Evolutionary conservation across 2,113 vertebrate genomes (phyloP), one percentile per base, ranked within the genome.

Genomic region (Bufo bufo): DNA sequence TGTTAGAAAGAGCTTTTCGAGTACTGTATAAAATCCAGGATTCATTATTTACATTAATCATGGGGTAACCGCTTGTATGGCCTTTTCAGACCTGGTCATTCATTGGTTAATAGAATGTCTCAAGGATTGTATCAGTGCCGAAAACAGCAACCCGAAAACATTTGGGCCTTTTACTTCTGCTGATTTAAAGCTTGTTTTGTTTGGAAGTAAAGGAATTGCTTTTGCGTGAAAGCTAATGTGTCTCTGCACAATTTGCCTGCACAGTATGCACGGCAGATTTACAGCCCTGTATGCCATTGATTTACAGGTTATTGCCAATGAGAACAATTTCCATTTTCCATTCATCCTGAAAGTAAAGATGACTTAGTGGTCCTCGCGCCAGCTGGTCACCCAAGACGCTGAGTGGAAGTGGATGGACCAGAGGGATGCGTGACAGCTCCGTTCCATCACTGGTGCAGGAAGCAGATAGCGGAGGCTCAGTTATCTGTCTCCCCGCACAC

Each of bases 291-390:
- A 72, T 43, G 66, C 49, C 56, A 78, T 71, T 77, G 82, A 84
- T 89, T 78, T 78, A 69, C 8, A 45, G 82, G 72, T 43, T 69
- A 45, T 84, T 58, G 58, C 56, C 58, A 65, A 88, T 45, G 56
- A 83, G 71, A 83, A 74, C 47, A 82, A 88, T 88, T 88, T 88
- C 72, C 71, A 23, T 77, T 83, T 58, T 83, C 87, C 71, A 88
- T 77, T 58, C 80, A 88, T 77, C 87, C 65, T 81, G 80, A 82
- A 88, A 83, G 56, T 33, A 65, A 47, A 75, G 69, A 88, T 88
- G 81, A 83, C 87, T 77, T 83, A 75, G 80, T 61, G 47, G 58
- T 58, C 80, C 52, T 71, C 19, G n/a, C 83, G 86, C 78, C 59
- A 49, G 78, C 49, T 49, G 47, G 80, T 52, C 80, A 84, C 5